Conservation (phyloP, 2,113 vertebrate species). For the Etia nguti region DNA sequence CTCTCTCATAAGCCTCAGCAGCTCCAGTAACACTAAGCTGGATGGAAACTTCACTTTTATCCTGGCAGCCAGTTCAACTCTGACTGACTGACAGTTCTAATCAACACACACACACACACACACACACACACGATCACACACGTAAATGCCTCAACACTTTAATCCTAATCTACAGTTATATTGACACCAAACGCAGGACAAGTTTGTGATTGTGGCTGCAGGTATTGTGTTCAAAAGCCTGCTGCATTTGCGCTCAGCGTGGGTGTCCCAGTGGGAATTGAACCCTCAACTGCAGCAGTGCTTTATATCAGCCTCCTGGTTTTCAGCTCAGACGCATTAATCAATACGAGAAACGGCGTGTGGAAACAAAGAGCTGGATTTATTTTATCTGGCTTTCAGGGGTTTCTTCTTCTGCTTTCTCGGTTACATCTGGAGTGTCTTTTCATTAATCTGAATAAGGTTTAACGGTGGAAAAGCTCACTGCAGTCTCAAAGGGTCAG, state of each 20-base stretch:
- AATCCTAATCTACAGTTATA: neutral
- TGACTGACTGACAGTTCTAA: neutral
- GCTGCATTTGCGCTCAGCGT: neutral
- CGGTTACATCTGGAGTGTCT: neutral
- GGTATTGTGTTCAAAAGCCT: neutral
- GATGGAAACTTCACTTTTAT: constrained; percentile 24
- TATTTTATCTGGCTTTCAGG: neutral
- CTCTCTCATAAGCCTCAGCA: constrained; percentile 17
- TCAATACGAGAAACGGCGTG: neutral
- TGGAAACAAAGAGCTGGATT: neutral
- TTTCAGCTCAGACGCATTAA: neutral
- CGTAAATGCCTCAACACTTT: neutral
- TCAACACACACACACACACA: neutral
- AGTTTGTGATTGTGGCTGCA: neutral
- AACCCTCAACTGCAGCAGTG: neutral
- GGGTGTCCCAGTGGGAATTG: neutral
- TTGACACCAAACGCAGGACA: constrained; percentile 3
- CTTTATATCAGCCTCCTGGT: neutral
- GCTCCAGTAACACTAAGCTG: constrained; percentile 5
- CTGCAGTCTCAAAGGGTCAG: neutral
- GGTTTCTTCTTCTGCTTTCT: neutral
- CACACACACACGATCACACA: neutral
- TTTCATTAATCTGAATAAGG: neutral
- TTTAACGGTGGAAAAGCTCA: neutral
- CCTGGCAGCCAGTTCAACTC: neutral